Evolutionary conservation across 1,140 invertebrate genomes (phyloP), one percentile per base, ranked within the genome.

Genomic region (Tribolium madens): DNA sequence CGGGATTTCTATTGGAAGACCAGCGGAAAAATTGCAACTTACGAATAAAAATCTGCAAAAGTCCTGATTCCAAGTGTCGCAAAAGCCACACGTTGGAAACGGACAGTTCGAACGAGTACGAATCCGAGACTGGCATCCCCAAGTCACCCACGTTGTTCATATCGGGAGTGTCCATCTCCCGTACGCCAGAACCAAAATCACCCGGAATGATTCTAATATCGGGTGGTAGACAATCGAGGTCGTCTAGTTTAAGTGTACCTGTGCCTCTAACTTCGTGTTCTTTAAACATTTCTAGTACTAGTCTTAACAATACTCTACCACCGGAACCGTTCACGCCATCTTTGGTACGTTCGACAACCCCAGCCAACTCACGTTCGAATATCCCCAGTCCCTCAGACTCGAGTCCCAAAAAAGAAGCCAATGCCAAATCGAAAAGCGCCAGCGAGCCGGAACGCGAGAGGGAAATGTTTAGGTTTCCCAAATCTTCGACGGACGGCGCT

Each of bases 131-230:
- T 12, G 89, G 89, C 0, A 89, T 90, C 48, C 89, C 89, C 4
- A 89, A 89, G 81, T 90, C 89, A 2, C 89, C 89, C 3, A 90
- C 89, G 0, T 82, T 90, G 9, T 90, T 88, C 80, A 90, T 90
- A 72, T 89, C 88, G 18, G 89, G 89, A n/a, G 89, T 90, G n/a
- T 89, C 89, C 0, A 90, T 90, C 74, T 89, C 87, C 26, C 84
- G 89, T 18, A 89, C 89, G 4, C 88, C 89, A 3, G 88, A 89
- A 84, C 86, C 87, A n/a, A 86, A 86, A 82, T 86, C 85, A 6
- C 86, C 87, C 17, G 85, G 86, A n/a, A 81, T 85, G 12, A 82
- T 79, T 12, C 60, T 84, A 9, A 83, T 84, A 31, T 76, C 80
- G 15, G 73, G 81, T 26, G 87, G 87, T 17, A 79, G 87, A 69